Conservation (phyloP, 2,888 invertebrate species). For the Busseola fusca region DNA sequence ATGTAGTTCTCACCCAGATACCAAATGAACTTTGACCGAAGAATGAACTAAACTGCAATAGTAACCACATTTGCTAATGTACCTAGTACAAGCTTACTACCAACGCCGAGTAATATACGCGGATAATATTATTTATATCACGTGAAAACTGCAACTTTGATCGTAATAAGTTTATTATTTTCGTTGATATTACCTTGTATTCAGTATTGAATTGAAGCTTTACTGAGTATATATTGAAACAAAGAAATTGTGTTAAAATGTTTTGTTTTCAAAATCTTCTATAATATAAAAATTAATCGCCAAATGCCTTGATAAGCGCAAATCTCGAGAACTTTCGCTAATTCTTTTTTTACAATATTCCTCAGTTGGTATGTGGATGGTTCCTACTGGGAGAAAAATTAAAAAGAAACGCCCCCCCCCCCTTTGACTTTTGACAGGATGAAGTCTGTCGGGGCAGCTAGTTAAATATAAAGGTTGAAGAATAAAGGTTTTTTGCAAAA, state of each 20-base stretch:
- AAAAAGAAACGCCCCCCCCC: no score
- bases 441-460: no score
- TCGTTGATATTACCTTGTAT: constrained; percentile 46
- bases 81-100: constrained; percentile 54
- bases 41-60: constrained; percentile 72
- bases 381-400: no score
- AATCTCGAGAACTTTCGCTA: no score
- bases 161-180: constrained; percentile 28
- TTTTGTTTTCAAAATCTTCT: no score
- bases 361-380: no score
- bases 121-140: constrained; percentile 21
- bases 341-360: no score
- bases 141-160: constrained; percentile 28
- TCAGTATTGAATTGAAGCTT: constrained; percentile 16
- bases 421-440: no score
- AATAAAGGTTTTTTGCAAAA: neutral
- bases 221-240: constrained; percentile 20
- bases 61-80: constrained; percentile 61
- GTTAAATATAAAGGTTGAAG: no score
- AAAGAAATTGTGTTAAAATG: neutral
- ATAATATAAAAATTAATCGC: no score
- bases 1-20: constrained; percentile 43
- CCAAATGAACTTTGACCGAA: constrained; percentile 55
- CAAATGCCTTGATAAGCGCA: no score
- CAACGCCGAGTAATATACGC: constrained; percentile 26